Base-by-base conservation (phyloP, 1,140 invertebrate genomes). In the Anagrus nilaparvatae region DNA sequence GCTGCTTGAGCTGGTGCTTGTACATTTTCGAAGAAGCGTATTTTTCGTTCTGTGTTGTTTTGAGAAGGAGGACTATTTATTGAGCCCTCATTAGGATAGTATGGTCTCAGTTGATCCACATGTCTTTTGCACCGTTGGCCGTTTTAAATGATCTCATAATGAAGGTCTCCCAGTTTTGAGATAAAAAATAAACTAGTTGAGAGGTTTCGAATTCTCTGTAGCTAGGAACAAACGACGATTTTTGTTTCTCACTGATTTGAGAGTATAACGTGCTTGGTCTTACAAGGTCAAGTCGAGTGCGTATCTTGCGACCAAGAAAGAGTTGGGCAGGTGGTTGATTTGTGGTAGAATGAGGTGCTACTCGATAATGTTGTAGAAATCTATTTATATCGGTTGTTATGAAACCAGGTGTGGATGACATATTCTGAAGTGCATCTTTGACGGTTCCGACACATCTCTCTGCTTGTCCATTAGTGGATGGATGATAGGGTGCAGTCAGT, bases 381-480 rank as follows among this genome's bases (percentile, higher is more conserved):
- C n/a, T n/a, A n/a, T n/a, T 53, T 44, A 1, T 0, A 55, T 50
- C 12, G 57, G 58, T 28, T 61, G 54, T 31, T 56, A 59, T 0
- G 59, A 53, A n/a, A n/a, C n/a, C 8, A 48, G 43, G 0, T 47
- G 40, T 25, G 52, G 52, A n/a, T 60, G 58, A 16, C 48, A 43
- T 8, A 29, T 36, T 35, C 50, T 29, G 21, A 59, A 55, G 38
- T 63, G 55, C n/a, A n/a, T n/a, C n/a, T n/a, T n/a, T n/a, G n/a
- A n/a, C n/a, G n/a, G n/a, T n/a, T n/a, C n/a, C n/a, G n/a, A n/a
- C n/a, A n/a, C n/a, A n/a, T n/a, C n/a, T n/a, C n/a, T n/a, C n/a
- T n/a, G n/a, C n/a, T n/a, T n/a, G n/a, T n/a, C n/a, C n/a, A n/a
- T n/a, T n/a, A n/a, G n/a, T n/a, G n/a, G n/a, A n/a, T n/a, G n/a